phyloP scores from a whole-genome alignment of 1,140 invertebrate species.

The Pogonognathellus flavescens region DNA sequence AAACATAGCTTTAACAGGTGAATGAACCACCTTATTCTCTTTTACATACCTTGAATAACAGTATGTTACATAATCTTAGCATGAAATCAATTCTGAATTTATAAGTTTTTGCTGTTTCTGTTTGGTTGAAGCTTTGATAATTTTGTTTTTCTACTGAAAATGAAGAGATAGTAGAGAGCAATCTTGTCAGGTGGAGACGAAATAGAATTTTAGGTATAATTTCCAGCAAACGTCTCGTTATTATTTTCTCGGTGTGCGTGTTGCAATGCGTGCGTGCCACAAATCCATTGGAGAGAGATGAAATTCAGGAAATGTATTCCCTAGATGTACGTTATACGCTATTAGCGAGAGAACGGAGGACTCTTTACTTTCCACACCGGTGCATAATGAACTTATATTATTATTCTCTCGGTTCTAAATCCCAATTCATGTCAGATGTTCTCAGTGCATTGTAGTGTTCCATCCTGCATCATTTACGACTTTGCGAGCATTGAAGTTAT shows the following conservation, averaged over 20 bases:
- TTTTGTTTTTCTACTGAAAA: too few relatives aligned
- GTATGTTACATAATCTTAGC: too few relatives aligned
- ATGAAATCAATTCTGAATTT: too few relatives aligned
- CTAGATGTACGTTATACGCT: slow-evolving; percentile 18
- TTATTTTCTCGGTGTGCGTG: background rate
- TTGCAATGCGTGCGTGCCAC: background rate
- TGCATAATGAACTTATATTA: slow-evolving; percentile 24
- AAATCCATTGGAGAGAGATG: slow-evolving; percentile 9
- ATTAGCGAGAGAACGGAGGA: slow-evolving; percentile 1
- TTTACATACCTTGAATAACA: too few relatives aligned
- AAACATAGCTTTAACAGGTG: too few relatives aligned
- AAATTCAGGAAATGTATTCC: slow-evolving; percentile 12
- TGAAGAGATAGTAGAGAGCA: too few relatives aligned
- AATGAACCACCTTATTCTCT: too few relatives aligned
- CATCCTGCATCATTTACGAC: background rate
- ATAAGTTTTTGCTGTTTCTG: too few relatives aligned
- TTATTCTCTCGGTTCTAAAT: slow-evolving; percentile 8
- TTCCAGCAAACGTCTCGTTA: too few relatives aligned
- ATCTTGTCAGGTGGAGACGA: too few relatives aligned
- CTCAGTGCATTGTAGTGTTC: background rate
- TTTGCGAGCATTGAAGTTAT: background rate
- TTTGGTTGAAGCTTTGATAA: too few relatives aligned
- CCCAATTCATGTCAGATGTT: slow-evolving; percentile 26
- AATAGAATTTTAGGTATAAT: too few relatives aligned
- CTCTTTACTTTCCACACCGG: background rate